Percentiles rank a stretch among this genome's conserved stretches.
Evolutionary conservation across 2,113 vertebrate genomes (phyloP).

Genomic region (Sylvietta virens): DNA sequence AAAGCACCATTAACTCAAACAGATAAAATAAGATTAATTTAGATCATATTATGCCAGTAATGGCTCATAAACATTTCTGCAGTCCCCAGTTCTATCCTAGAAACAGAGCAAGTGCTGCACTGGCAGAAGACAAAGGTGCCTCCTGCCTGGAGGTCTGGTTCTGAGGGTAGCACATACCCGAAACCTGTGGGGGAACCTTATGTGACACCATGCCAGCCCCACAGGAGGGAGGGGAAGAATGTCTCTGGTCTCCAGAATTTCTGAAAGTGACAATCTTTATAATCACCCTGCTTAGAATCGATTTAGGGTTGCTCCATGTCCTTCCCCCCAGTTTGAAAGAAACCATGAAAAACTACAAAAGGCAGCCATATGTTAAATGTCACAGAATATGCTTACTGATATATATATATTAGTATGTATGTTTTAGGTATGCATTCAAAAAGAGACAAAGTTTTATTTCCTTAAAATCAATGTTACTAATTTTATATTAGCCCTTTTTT

Average conservation of each 20-base stretch:
- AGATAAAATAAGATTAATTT: slow-evolving; percentile 46
- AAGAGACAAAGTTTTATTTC: neutral
- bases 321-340: neutral
- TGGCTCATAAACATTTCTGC: slow-evolving; percentile 19
- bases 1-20: slow-evolving; percentile 10
- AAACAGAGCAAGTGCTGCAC: neutral
- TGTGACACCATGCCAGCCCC: neutral
- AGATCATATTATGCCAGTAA: neutral
- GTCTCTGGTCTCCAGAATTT: neutral
- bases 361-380: neutral
- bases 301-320: neutral
- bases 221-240: neutral
- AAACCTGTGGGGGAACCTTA: neutral
- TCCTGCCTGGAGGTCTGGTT: neutral
- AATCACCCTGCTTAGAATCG: neutral
- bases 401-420: neutral
- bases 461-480: neutral
- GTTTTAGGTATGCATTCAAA: neutral
- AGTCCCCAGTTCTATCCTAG: neutral
- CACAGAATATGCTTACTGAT: neutral
- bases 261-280: neutral
- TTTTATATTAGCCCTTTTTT: neutral
- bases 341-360: neutral
- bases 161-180: neutral
- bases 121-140: neutral